Conservation (phyloP, 2,797 vertebrate genomes). For the Scomberomorus guttatus region DNA sequence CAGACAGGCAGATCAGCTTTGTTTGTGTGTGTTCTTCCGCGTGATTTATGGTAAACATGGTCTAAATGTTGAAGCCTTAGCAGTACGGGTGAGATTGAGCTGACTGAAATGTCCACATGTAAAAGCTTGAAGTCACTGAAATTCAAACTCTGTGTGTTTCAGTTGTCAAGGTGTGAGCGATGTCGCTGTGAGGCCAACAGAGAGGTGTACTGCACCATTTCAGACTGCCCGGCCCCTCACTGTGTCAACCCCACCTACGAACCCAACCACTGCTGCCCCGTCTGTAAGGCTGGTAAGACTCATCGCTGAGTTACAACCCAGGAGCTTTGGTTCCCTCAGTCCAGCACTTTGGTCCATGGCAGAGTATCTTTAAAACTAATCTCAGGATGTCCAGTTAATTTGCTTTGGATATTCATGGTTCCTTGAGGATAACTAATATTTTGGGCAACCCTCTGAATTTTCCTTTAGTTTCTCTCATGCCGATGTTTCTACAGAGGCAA, state of each 20-base stretch:
- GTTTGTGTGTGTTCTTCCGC: neutral
- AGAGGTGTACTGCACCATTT: slow-evolving; percentile 83
- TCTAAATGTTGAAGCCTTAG: too few species aligned
- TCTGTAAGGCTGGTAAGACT: slow-evolving; percentile 84
- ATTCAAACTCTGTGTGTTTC: slow-evolving; percentile 23
- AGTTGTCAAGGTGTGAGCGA: slow-evolving; percentile 84
- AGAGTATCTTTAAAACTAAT: neutral
- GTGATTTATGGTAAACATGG: neutral
- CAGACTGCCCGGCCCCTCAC: slow-evolving; percentile 82
- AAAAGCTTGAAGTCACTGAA: neutral
- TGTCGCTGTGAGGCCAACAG: slow-evolving; percentile 84
- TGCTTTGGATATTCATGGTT: neutral
- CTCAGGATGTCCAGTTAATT: neutral
- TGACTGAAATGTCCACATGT: neutral
- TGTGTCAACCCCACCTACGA: slow-evolving; percentile 87
- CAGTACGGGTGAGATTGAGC: neutral
- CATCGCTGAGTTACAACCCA: neutral
- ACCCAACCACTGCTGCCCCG: slow-evolving; percentile 84
- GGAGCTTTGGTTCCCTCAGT: neutral
- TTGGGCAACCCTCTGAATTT: neutral
- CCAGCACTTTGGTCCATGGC: too few species aligned
- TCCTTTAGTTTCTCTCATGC: too few species aligned
- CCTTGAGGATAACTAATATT: neutral
- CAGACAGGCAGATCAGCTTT: neutral
- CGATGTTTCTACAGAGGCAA: too few species aligned